These are phyloP conservation scores for Zeus faber DNA, from an alignment of 2,113 vertebrate genomes.

Conservation along the genomic window DNA sequence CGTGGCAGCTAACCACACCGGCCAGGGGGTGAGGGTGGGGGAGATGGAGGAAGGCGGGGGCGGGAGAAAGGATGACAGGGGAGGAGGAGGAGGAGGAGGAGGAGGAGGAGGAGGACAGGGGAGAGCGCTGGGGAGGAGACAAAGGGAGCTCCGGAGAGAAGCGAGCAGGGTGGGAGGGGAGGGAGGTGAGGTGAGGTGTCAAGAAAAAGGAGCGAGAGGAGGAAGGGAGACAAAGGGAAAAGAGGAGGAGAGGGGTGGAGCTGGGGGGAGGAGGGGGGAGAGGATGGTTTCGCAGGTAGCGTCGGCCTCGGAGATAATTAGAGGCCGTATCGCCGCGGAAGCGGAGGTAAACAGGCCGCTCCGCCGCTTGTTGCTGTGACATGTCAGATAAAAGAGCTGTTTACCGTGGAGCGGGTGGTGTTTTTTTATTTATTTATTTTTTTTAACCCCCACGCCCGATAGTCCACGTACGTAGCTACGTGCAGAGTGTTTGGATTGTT, in stretches of 20 bases:
- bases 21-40: slow-evolving; percentile 64
- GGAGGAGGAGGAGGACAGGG: slow-evolving; percentile 16
- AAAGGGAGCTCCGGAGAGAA: too few relatives aligned
- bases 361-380: slow-evolving; percentile 57
- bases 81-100: slow-evolving; percentile 8
- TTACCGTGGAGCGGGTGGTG: slow-evolving; percentile 63
- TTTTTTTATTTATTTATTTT: slow-evolving; percentile 51
- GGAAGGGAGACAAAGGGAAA: slow-evolving; percentile 37
- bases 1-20: slow-evolving; percentile 81
- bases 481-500: slow-evolving; percentile 39
- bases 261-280: slow-evolving; percentile 50
- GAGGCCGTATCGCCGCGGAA: slow-evolving; percentile 47
- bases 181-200: neutral
- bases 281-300: too few relatives aligned
- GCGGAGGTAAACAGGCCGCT: slow-evolving; percentile 63
- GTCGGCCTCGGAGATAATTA: slow-evolving; percentile 64
- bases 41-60: slow-evolving; percentile 19
- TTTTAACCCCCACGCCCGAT: slow-evolving; percentile 9
- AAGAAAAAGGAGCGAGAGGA: too few relatives aligned
- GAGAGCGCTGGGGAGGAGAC: neutral
- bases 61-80: neutral
- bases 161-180: neutral
- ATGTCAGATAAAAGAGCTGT: slow-evolving; percentile 63
- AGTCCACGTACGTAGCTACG: slow-evolving; percentile 21
- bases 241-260: slow-evolving; percentile 21